Evolutionary conservation across 2,888 invertebrate genomes (phyloP).

Genomic region (Bursaphelenchus okinawaensis): DNA sequence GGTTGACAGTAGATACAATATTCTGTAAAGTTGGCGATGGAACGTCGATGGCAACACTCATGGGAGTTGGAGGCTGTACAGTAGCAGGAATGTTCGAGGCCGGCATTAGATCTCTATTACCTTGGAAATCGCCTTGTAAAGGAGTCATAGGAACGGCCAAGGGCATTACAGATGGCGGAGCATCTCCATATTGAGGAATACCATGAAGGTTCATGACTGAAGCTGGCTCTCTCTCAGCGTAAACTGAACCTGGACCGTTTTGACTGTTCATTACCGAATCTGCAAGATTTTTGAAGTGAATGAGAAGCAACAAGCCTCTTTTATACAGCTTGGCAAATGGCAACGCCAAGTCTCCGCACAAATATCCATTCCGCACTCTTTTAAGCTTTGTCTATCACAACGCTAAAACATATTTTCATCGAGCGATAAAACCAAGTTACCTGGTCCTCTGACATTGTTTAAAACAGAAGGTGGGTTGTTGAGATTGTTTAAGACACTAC

Average conservation of each 20-base stretch:
- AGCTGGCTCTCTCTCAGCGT: constrained; percentile 20
- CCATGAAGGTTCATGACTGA: constrained; percentile 24
- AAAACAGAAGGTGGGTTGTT: background rate
- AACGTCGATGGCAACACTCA: constrained; percentile 42
- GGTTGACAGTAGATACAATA: constrained; percentile 93
- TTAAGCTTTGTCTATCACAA: no score
- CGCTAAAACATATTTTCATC: no score
- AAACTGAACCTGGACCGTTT: constrained; percentile 33
- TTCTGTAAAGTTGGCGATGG: constrained; percentile 64
- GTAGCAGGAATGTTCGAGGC: constrained; percentile 32
- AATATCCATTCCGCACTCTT: no score
- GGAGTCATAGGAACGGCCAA: constrained; percentile 55
- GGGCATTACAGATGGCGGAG: constrained; percentile 27
- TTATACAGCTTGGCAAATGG: no score
- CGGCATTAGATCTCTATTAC: constrained; percentile 22
- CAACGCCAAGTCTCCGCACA: no score
- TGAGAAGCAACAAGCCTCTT: no score
- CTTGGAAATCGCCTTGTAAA: constrained; percentile 25
- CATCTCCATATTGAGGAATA: constrained; percentile 24
- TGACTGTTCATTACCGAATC: constrained; percentile 30
- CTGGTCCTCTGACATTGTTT: constrained; percentile 12
- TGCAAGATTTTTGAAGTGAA: constrained; percentile 9
- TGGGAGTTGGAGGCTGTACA: constrained; percentile 44
- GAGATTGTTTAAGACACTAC: background rate
- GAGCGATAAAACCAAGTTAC: background rate